These are phyloP conservation scores for Lordiphosa fenestrarum DNA, from an alignment of 2,888 invertebrate genomes.

Conservation along the genomic window DNA sequence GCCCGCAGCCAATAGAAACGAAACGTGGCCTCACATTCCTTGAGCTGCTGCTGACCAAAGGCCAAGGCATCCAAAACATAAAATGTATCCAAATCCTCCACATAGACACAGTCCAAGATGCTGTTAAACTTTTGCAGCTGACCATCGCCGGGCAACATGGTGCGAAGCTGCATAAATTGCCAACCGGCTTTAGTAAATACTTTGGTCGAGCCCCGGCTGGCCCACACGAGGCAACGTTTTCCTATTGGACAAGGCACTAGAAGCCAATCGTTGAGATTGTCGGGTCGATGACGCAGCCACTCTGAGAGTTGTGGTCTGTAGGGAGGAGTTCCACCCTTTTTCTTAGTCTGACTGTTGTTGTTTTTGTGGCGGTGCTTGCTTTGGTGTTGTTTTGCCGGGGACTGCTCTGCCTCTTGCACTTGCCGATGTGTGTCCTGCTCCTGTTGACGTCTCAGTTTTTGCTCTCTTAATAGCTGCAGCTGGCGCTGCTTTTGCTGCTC, in stretches of 20 bases:
- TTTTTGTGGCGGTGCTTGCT: constrained; percentile 16
- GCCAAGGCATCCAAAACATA: constrained; percentile 88
- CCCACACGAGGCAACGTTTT: constrained; percentile 89
- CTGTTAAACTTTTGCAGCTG: constrained; percentile 45
- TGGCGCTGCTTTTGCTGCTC: constrained; percentile 72
- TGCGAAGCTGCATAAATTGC: constrained; percentile 81
- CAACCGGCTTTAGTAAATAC: constrained; percentile 86
- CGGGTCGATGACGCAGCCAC: constrained; percentile 94
- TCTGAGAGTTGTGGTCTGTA: constrained; percentile 92
- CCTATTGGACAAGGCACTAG: constrained; percentile 92
- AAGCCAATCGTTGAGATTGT: constrained; percentile 88
- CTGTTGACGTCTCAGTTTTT: constrained; percentile 72
- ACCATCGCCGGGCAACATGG: constrained; percentile 74
- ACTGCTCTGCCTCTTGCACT: constrained; percentile 16
- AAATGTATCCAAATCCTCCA: constrained; percentile 82
- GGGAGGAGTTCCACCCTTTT: constrained; percentile 1
- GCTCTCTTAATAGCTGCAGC: constrained; percentile 61
- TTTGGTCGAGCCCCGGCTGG: constrained; percentile 85
- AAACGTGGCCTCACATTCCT: constrained; percentile 84
- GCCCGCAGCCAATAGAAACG: constrained; percentile 91
- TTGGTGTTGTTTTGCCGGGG: constrained; percentile 6
- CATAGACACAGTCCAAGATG: constrained; percentile 91
- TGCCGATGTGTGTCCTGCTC: constrained; percentile 61
- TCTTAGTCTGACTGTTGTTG: constrained; percentile 10
- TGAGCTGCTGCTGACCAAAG: constrained; percentile 74